Conservation (phyloP, 2,888 invertebrate genomes). For the Timema podura region DNA sequence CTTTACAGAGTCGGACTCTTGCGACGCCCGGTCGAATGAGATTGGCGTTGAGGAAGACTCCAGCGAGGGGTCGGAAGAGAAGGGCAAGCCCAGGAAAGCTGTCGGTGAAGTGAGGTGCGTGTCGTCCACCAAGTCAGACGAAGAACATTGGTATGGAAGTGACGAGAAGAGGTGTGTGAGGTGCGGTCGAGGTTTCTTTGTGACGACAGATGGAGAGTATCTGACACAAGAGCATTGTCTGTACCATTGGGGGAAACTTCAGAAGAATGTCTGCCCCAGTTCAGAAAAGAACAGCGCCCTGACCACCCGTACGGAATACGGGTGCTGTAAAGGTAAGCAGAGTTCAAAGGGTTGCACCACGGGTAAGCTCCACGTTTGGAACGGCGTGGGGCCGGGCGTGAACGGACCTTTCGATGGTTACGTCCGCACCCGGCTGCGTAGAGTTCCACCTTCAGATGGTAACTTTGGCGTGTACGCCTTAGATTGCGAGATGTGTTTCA, state of each 20-base stretch:
- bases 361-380: slow-evolving; percentile 72
- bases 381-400: slow-evolving; percentile 62
- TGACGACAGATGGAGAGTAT: slow-evolving; percentile 68
- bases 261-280: slow-evolving; percentile 37
- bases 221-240: slow-evolving; percentile 68
- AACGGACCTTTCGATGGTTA: slow-evolving; percentile 71
- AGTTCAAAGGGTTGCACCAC: slow-evolving; percentile 61
- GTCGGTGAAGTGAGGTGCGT: slow-evolving; percentile 54
- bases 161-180: slow-evolving; percentile 56
- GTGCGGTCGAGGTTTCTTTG: slow-evolving; percentile 67
- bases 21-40: slow-evolving; percentile 17
- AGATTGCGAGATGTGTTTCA: slow-evolving; percentile 98
- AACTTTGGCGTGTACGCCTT: slow-evolving; percentile 67
- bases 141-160: slow-evolving; percentile 26
- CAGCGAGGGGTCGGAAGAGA: slow-evolving; percentile 19
- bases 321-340: slow-evolving; percentile 58
- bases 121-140: slow-evolving; percentile 49
- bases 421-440: slow-evolving; percentile 51
- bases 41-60: slow-evolving; percentile 33
- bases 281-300: slow-evolving; percentile 27
- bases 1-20: slow-evolving; percentile 23
- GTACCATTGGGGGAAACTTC: slow-evolving; percentile 87
- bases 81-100: slow-evolving; percentile 44
- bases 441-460: slow-evolving; percentile 49
- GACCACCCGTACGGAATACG: slow-evolving; percentile 43